Evolutionary conservation across 2,888 invertebrate genomes (phyloP), one percentile per base, ranked within the genome.

Genomic region (Coenonympha arcania): DNA sequence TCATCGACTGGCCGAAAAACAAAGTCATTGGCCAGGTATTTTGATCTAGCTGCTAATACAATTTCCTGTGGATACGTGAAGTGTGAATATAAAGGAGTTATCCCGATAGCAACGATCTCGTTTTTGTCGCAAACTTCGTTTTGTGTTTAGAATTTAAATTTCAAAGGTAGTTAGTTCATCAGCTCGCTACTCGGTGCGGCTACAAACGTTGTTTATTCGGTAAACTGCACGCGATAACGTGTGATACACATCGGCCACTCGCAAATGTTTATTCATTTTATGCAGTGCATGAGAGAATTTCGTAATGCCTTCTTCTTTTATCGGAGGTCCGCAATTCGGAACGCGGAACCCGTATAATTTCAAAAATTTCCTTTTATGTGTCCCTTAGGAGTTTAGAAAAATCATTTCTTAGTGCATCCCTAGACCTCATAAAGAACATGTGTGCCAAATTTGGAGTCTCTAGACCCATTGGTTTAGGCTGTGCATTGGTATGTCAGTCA

Each of bases 221-320:
- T 58, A 62, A 67, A 65, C 62, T 66, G 66, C 67, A 68, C 56
- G 63, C 67, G 63, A 71, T 69, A 69, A 67, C 62, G 55, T 58
- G 55, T 50, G 60, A 62, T 62, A 62, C 57, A 61, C 54, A 59
- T 62, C 62, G 54, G 57, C 44, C 48, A 56, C 46, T 50, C 48
- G 56, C 54, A 63, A 59, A 62, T 63, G 59, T 61, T 61, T 63
- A 61, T 60, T 64, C 61, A 59, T 63, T 51, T 51, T 43, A 53
- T 57, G 58, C 58, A 57, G 48, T 54, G 50, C 60, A 60, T 58
- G 62, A 56, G 56, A 48, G 58, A 50, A 59, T 56, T 56, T 55
- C 55, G 45, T 48, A 60, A 60, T 57, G 52, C 31, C 33, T 43
- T 55, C 55, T 43, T 39, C 51, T 49, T 33, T 41, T 50, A 40